Evolutionary conservation across 2,113 vertebrate species (phyloP), one percentile per base, ranked within the genome.

Genomic region (Pterocles gutturalis): DNA sequence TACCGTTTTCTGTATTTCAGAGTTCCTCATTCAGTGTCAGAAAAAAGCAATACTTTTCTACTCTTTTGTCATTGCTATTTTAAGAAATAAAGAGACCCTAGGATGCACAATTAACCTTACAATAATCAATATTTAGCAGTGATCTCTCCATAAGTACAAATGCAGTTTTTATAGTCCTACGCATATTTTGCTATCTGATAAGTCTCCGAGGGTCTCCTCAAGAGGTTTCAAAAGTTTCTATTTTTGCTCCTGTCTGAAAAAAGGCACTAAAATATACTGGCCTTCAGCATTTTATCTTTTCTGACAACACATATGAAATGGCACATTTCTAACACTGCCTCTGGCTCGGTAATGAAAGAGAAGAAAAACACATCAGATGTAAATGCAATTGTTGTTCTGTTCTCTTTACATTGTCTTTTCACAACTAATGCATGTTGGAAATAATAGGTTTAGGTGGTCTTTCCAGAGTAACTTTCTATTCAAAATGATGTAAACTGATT

Each of bases 241-340:
- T 87, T 92, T 95, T 87, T 95, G 89, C 64, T 95, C 62, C 62
- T 83, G 45, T 72, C 90, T 94, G 69, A 94, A 87, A 91, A 93
- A 95, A 69, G 33, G 57, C 69, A 84, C 75, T 62, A 93, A 94
- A 95, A 92, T 20, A 5, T 73, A 80, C 34, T 72, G 38, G 77
- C 90, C 61, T 80, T 85, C 90, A 93, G 95, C 93, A 77, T 86
- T 82, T 85, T 93, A 24, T 96, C 82, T 86, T 89, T 92, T 95
- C 79, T 93, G 93, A 96, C 84, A 93, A 84, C 57, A 92, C 41
- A 80, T 85, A 53, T 6, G 58, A 96, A 97, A 70, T 80, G 93
- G 81, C 76, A 72, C 54, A 61, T 90, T 93, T 85, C 79, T 93
- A 96, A 96, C 67, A 58, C 46, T 67, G 91, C 89, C 89, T 87